These are phyloP conservation scores for Phortica okadai DNA, from an alignment of 2,888 invertebrate species.

Conservation along the genomic window DNA sequence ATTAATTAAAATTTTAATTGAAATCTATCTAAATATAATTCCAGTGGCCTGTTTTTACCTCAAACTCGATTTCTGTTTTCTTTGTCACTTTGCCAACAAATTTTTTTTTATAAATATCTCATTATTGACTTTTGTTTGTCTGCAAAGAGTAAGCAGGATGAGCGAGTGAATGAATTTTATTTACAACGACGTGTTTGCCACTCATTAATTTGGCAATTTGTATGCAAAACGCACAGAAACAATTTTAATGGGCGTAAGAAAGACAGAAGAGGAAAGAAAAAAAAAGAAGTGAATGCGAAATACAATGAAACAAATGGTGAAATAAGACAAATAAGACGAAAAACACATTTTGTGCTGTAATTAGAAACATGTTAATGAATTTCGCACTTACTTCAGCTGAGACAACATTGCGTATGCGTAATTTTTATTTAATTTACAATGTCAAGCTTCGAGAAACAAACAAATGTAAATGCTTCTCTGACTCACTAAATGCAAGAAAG, in stretches of 20 bases:
- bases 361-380: conserved; percentile 71
- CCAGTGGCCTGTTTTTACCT: not conserved
- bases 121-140: conserved; percentile 18
- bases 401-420: conserved; percentile 49
- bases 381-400: conserved; percentile 53
- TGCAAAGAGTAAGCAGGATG: not conserved
- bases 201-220: conserved; percentile 71
- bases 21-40: conserved; percentile 24
- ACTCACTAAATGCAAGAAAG: not conserved
- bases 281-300: not conserved
- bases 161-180: conserved; percentile 30
- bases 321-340: conserved; percentile 20
- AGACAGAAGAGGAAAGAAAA: not conserved
- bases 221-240: conserved; percentile 67
- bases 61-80: not conserved
- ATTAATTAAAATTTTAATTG: conserved; percentile 30
- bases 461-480: not conserved
- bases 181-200: conserved; percentile 53
- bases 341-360: conserved; percentile 63
- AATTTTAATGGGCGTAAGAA: not conserved
- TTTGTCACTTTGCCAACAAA: not conserved
- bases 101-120: not conserved
- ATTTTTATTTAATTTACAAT: conserved; percentile 39
- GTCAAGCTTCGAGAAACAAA: not conserved
- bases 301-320: not conserved